These are phyloP conservation scores for Epinephelus coioides DNA, from an alignment of 2,797 vertebrate species.

Conservation along the genomic window DNA sequence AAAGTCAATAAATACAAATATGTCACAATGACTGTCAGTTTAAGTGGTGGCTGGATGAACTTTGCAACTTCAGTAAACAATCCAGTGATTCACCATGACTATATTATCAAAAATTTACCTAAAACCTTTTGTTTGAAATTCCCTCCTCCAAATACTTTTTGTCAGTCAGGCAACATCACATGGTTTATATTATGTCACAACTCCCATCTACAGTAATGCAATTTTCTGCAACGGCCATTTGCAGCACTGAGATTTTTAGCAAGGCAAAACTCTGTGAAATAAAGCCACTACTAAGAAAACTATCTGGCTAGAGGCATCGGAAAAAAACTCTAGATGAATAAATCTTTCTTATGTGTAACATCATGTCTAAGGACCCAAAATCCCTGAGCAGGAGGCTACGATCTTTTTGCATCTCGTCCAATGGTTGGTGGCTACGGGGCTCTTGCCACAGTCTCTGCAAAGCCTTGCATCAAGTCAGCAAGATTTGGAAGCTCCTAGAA, in stretches of 20 bases:
- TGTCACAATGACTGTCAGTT: background rate
- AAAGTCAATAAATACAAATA: background rate
- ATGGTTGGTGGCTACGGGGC: slow-evolving; percentile 63
- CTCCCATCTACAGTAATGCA: slow-evolving; percentile 35
- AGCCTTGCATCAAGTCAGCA: slow-evolving; percentile 75
- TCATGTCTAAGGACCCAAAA: slow-evolving; percentile 64
- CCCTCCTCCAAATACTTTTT: slow-evolving; percentile 10
- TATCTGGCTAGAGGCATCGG: slow-evolving; percentile 60
- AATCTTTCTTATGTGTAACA: slow-evolving; percentile 68
- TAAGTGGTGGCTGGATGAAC: background rate
- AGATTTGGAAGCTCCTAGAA: slow-evolving; percentile 75
- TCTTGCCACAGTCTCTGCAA: slow-evolving; percentile 66
- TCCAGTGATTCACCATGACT: background rate
- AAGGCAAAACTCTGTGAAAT: slow-evolving; percentile 60
- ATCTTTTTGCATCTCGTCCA: slow-evolving; percentile 68
- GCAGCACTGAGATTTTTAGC: slow-evolving; percentile 50
- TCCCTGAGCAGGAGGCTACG: slow-evolving; percentile 62
- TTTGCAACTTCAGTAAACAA: background rate
- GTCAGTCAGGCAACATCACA: slow-evolving; percentile 10
- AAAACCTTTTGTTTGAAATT: slow-evolving; percentile 15
- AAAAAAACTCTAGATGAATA: slow-evolving; percentile 66
- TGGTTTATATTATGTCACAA: slow-evolving; percentile 47
- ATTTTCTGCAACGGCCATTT: slow-evolving; percentile 60
- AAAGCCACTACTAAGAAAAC: slow-evolving; percentile 65
- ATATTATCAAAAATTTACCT: slow-evolving; percentile 1